These are phyloP conservation scores for Hylaea fasciaria DNA, from an alignment of 2,888 invertebrate genomes.

Conservation along the genomic window DNA sequence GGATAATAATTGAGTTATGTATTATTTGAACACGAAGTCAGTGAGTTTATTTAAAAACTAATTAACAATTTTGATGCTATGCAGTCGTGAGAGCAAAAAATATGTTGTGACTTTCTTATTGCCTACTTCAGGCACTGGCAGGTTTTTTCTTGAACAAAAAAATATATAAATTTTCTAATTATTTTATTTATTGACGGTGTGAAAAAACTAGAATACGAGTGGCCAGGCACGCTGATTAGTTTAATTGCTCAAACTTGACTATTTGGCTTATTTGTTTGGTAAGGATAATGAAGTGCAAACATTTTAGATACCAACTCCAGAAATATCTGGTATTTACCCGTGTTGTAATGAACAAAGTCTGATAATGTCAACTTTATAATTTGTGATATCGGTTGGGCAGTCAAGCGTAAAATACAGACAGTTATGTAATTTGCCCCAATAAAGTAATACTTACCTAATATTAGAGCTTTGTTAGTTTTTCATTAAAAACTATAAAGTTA, in stretches of 20 bases:
- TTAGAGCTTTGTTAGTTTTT: background rate
- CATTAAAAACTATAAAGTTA: too few relatives aligned
- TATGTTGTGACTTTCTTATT: too few relatives aligned
- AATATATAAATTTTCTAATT: too few relatives aligned
- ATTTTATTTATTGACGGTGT: background rate
- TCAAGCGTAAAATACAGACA: conserved; percentile 9
- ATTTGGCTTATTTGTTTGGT: background rate
- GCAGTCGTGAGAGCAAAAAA: too few relatives aligned
- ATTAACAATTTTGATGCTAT: too few relatives aligned
- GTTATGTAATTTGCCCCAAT: conserved; percentile 3
- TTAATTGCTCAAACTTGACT: background rate
- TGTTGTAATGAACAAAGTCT: conserved; percentile 35
- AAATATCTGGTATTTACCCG: conserved; percentile 18
- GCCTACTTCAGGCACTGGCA: too few relatives aligned
- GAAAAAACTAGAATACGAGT: too few relatives aligned
- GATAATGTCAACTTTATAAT: conserved; percentile 20
- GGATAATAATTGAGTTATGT: too few relatives aligned
- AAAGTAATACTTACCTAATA: background rate
- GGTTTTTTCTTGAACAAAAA: too few relatives aligned
- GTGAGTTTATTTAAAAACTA: too few relatives aligned
- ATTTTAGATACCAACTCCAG: conserved; percentile 9
- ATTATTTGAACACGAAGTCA: too few relatives aligned
- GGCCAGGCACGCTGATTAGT: too few relatives aligned
- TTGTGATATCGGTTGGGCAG: conserved; percentile 10
- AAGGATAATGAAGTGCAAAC: conserved; percentile 11